Evolutionary conservation across 2,888 invertebrate genomes (phyloP).

Genomic region (Lasioglossum vierecki): DNA sequence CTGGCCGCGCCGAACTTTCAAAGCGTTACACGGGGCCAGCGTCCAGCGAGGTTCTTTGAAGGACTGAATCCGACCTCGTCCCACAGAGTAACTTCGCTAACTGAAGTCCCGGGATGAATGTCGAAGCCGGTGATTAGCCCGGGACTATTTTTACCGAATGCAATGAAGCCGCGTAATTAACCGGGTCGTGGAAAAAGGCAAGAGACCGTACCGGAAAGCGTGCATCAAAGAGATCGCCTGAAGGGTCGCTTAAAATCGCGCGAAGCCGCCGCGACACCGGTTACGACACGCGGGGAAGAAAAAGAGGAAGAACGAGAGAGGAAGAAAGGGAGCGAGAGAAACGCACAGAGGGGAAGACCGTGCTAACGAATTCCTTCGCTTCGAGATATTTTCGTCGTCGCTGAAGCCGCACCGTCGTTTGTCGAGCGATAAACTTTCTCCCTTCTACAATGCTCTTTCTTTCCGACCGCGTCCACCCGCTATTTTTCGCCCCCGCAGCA

Average conservation of each 20-base stretch:
- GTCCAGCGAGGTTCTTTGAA: neutral
- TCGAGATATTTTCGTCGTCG: slow-evolving; percentile 64
- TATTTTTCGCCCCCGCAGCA: slow-evolving; percentile 40
- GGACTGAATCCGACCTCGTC: slow-evolving; percentile 20
- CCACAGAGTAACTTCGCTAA: neutral
- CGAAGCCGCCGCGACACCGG: slow-evolving; percentile 43
- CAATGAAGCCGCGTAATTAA: slow-evolving; percentile 19
- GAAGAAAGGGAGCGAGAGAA: neutral
- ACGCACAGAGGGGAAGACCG: neutral
- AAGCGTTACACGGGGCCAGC: neutral
- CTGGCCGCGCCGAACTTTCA: neutral
- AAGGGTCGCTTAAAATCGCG: slow-evolving; percentile 55
- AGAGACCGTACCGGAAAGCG: slow-evolving; percentile 41
- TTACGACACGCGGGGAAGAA: slow-evolving; percentile 37
- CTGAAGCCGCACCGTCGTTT: slow-evolving; percentile 55
- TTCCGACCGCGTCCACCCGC: slow-evolving; percentile 26
- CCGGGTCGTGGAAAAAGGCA: slow-evolving; percentile 5
- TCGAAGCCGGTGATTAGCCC: slow-evolving; percentile 26
- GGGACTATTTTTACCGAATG: slow-evolving; percentile 39
- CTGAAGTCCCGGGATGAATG: slow-evolving; percentile 27
- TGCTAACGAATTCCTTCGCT: slow-evolving; percentile 61
- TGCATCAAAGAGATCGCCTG: slow-evolving; percentile 53
- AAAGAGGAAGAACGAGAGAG: neutral
- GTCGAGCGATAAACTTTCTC: slow-evolving; percentile 63
- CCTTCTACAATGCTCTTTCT: slow-evolving; percentile 27